A percentile compares a stretch with the other conserved stretches of the same genome.
These are phyloP conservation scores for Tautogolabrus adspersus DNA, from an alignment of 2,113 vertebrate species.

Conservation along the genomic window DNA sequence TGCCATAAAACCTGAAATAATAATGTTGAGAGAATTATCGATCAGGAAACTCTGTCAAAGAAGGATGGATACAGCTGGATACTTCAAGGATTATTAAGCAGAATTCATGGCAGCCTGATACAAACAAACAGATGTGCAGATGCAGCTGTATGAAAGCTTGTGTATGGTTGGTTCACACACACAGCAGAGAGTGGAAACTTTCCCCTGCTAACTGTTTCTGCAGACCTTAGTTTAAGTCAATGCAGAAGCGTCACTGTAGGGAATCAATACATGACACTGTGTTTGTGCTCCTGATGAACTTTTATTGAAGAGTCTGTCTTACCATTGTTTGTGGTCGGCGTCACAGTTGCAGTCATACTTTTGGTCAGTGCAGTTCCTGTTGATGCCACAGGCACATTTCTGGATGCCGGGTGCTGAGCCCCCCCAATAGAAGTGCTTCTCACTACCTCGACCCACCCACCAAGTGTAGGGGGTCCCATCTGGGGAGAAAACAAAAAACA, in stretches of 20 bases:
- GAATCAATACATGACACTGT: slow-evolving; percentile 9
- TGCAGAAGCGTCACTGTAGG: not conserved
- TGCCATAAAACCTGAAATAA: no score
- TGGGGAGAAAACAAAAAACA: slow-evolving; percentile 69
- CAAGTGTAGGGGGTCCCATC: slow-evolving; percentile 95
- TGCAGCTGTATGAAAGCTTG: not conserved
- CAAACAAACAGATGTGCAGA: slow-evolving; percentile 28
- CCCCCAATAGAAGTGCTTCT: slow-evolving; percentile 99
- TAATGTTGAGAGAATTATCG: no score
- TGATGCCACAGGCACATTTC: slow-evolving; percentile 96
- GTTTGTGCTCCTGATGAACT: slow-evolving; percentile 18
- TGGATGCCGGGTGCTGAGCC: slow-evolving; percentile 95
- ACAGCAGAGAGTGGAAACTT: no score
- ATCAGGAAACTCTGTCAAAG: no score
- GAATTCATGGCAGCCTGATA: slow-evolving; percentile 4
- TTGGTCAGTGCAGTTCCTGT: slow-evolving; percentile 94
- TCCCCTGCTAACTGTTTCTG: no score
- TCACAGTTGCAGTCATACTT: slow-evolving; percentile 97
- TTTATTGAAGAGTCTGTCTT: slow-evolving; percentile 68
- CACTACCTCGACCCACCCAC: slow-evolving; percentile 96
- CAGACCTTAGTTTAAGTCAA: no score
- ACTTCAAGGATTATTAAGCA: not conserved
- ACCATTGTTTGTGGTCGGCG: slow-evolving; percentile 94
- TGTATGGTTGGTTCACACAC: not conserved
- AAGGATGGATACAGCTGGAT: no score